A percentile compares a stretch with the other conserved stretches of the same genome.
Evolutionary conservation across 2,797 vertebrate genomes (phyloP).

Genomic region (Lepus townsendii): DNA sequence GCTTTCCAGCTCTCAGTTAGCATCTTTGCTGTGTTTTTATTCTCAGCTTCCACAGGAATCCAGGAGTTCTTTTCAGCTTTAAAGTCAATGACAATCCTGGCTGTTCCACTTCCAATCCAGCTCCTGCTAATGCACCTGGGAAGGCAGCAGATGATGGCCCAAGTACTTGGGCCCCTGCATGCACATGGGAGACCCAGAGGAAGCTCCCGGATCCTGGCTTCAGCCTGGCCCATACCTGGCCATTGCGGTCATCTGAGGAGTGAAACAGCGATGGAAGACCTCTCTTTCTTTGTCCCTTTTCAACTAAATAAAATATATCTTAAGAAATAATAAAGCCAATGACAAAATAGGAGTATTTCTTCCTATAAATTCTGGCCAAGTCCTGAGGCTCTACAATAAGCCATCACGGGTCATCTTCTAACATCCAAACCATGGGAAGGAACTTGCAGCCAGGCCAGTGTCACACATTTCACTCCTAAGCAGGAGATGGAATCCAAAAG

Average conservation of each 20-base stretch:
- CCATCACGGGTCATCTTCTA: background rate
- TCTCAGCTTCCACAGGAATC: constrained; percentile 1
- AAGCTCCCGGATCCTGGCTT: no score
- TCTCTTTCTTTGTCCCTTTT: no score
- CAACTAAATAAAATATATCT: no score
- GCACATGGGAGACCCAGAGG: no score
- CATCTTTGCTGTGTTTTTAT: background rate
- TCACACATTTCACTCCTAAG: background rate
- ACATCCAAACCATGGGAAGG: background rate
- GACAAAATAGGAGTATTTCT: background rate
- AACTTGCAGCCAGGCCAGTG: background rate
- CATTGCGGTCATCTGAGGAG: no score
- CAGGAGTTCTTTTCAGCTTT: background rate
- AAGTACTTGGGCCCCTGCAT: no score
- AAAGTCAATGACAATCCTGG: background rate
- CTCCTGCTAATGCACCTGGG: no score
- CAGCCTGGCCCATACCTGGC: no score
- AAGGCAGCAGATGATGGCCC: no score
- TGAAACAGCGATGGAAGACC: no score
- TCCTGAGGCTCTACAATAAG: background rate
- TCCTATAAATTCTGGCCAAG: background rate
- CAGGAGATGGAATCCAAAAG: background rate
- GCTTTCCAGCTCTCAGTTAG: background rate
- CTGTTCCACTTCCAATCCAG: no score
- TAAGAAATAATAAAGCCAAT: no score